Base-by-base conservation (phyloP, 1,140 invertebrate genomes). In the Diabrotica virgifera region DNA sequence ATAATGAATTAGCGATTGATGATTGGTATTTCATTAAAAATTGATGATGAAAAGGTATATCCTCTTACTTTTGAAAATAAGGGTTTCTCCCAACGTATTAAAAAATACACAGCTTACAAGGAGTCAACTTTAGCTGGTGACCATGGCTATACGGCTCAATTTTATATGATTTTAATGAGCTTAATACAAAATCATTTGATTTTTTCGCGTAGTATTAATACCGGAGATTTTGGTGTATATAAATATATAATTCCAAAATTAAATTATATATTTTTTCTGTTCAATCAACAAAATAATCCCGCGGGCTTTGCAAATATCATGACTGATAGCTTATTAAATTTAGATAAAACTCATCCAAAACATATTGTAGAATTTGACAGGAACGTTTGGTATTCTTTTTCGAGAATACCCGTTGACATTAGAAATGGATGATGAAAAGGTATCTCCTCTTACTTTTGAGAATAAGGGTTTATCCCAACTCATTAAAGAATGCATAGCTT, bases 71-170 rank as follows among this genome's bases (percentile, higher is more conserved):
- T 46, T 46, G 38, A 6, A 10, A 46, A 46, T 46, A 10, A 46
- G 10, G 14, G 36, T 13, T 52, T 10, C 36, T 51, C 0, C 38
- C 6, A 46, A 46, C 38, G 6, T 46, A 5, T 36, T 9, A n/a
- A 61, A 24, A 14, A 52, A 5, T 52, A 35, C 9, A 61, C 6
- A 52, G 52, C n/a, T 10, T 61, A 46, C 0, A 64, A 64, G 52
- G 9, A 68, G 61, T 51, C 62, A 63, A 74, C 70, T 55, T 53
- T 73, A 5, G 35, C 65, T 52, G 74, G 72, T 61, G 68, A 71
- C 9, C 62, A 74, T 56, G 74, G 76, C 4, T 76, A 77, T 73
- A 79, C 78, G n/a, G 38, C 75, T 4, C 75, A 79, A 52, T 77
- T 77, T 71, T 77, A 75, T 66, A 35, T 75, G 54, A 75, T 71